Base-by-base conservation (phyloP, 2,797 vertebrate genomes). In the Acomys russatus region DNA sequence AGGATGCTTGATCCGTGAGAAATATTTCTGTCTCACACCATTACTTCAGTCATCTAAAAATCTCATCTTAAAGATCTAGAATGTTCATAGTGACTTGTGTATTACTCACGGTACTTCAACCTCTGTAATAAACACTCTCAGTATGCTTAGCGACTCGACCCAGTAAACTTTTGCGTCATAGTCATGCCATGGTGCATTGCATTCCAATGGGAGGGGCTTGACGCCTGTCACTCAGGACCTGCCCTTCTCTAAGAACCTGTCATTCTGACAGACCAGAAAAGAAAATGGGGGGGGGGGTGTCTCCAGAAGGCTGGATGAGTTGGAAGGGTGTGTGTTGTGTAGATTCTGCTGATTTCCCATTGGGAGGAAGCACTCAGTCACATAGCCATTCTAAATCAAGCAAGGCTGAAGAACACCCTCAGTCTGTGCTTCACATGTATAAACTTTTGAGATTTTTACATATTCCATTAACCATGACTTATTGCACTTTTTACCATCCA, bases 21-120 rank as follows among this genome's bases (percentile, higher is more conserved):
- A 92, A 79, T 89, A 6, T 88, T 76, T 80, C 20, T 11, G 30
- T 76, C 51, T 76, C 25, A 90, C 51, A 92, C 28, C 6, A 93
- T 18, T 35, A 66, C 76, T 22, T 94, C 70, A 88, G 59, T 83
- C 78, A 92, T 70, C 82, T 92, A 83, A 88, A 77, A 59, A 4
- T 54, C 59, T 94, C 78, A 70, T 56, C 82, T 86, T 95, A 78
- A 76, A 84, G 84, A 74, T 70, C 71, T 92, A 83, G 49, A 61
- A 1, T 35, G 78, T 59, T 91, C 25, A 68, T 78, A 79, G 49
- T 61, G 49, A 77, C 23, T 59, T 95, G 6, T 74, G 2, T 35
- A 77, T 66, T 92, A 79, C 66, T 82, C 70, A 49, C 30, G 9
- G 44, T 25, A 89, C 59, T 51, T 82, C 71, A 84, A 23, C 11